Percentiles rank a stretch among this genome's conserved stretches.
Evolutionary conservation across 1,140 invertebrate species (phyloP).

Genomic region (Marisa cornuarietis): DNA sequence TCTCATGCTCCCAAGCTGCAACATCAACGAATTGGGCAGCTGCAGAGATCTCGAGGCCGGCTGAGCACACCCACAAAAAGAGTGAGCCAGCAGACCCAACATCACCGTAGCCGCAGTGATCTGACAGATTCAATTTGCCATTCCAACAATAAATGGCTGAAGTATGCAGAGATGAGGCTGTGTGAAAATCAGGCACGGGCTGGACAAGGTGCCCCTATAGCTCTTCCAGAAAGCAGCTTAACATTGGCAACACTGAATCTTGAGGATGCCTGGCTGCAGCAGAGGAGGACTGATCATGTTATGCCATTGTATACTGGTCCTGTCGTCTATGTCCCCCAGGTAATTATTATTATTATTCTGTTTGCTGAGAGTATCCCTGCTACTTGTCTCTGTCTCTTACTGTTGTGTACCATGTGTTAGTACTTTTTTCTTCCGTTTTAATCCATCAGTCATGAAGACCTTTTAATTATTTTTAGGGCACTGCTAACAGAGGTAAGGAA

Average conservation of each 20-base stretch:
- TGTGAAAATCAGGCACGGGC: slow-evolving; percentile 20
- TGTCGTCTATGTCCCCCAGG: slow-evolving; percentile 20
- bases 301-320: slow-evolving; percentile 31
- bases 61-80: not conserved
- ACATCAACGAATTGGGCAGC: not conserved
- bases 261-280: slow-evolving; percentile 31
- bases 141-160: slow-evolving; percentile 44
- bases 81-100: slow-evolving; percentile 16
- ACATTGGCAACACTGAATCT: slow-evolving; percentile 48
- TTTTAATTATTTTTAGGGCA: no score
- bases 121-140: slow-evolving; percentile 40
- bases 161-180: slow-evolving; percentile 40
- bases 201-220: slow-evolving; percentile 36
- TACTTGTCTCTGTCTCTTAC: no score
- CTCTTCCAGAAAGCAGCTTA: slow-evolving; percentile 45
- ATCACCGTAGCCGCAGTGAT: slow-evolving; percentile 53
- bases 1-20: not conserved
- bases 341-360: not conserved
- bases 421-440: no score
- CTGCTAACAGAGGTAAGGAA: not conserved
- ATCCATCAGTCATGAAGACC: no score
- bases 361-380: not conserved
- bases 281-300: not conserved
- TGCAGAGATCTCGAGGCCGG: not conserved
- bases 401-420: no score